These are phyloP conservation scores for Oreochromis tanganicae DNA, from an alignment of 2,113 vertebrate genomes.

Conservation along the genomic window DNA sequence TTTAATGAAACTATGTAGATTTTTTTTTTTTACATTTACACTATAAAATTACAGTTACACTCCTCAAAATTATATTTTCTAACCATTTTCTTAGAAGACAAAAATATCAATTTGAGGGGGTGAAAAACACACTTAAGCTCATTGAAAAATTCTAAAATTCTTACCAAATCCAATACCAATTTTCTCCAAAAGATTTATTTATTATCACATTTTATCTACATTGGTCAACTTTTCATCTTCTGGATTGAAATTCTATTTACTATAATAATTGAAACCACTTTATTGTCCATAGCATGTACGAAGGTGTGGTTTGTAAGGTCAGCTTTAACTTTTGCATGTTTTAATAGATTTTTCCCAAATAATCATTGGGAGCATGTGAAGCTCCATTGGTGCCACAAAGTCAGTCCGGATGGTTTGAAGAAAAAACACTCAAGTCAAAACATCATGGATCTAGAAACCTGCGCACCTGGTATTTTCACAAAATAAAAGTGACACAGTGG, in stretches of 20 bases:
- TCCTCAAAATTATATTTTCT: not conserved
- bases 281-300: too few species aligned
- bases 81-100: not conserved
- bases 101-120: not conserved
- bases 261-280: not conserved
- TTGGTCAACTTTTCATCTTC: not conserved
- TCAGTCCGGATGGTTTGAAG: not conserved
- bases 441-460: not conserved
- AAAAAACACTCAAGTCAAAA: not conserved
- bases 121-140: not conserved
- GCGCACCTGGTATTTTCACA: not conserved
- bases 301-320: too few species aligned
- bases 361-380: not conserved
- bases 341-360: not conserved
- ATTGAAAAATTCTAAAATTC: not conserved
- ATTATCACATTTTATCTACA: not conserved
- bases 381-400: not conserved
- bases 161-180: not conserved
- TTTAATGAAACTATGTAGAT: not conserved
- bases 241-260: not conserved
- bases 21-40: not conserved
- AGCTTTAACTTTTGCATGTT: too few species aligned
- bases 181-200: not conserved
- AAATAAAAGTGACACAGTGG: not conserved
- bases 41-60: not conserved